Evolutionary conservation across 2,888 invertebrate genomes (phyloP), one percentile per base, ranked within the genome.

Genomic region (Biston betularia): DNA sequence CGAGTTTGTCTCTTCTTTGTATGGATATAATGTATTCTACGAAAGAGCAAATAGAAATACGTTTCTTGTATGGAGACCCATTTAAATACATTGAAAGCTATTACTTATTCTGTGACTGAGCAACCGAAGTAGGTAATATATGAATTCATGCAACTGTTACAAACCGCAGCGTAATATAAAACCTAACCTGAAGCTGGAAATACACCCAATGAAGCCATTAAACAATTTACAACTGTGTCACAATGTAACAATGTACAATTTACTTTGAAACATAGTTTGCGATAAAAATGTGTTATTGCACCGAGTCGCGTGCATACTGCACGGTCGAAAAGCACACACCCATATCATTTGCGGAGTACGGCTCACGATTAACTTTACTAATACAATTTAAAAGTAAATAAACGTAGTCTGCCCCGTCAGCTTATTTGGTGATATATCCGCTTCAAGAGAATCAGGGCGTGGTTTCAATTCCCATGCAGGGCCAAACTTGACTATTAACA

Each of bases 261-360:
- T 68, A 59, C 54, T 56, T 50, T 34, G 50, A 52, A 64, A 58
- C 14, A 42, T 48, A 68, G 60, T 52, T 55, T 73, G 70, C 68
- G 64, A 56, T 40, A 50, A 62, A n/a, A 69, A 72, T 68, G 66
- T 76, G 73, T 77, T 74, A 74, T 74, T 82, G 79, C 77, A 76
- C 68, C 63, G 57, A 76, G 49, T 81, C 74, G 83, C 81, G 79
- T 82, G 80, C 78, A 72, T 46, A 63, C 52, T 38, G 63, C 70
- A 63, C 76, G 71, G 75, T 77, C 73, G 57, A 38, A 78, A 71
- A 63, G 42, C 40, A 54, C 61, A 58, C 60, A 63, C 56, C 42
- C 40, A 50, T 64, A 53, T 35, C 34, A 60, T 60, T 61, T 60
- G 34, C 38, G 45, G 15, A 48, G 53, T 34, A 52, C 40, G 15